Evolutionary conservation across 2,797 vertebrate species (phyloP), one percentile per base, ranked within the genome.

Genomic region (Hoplostethus mediterraneus): DNA sequence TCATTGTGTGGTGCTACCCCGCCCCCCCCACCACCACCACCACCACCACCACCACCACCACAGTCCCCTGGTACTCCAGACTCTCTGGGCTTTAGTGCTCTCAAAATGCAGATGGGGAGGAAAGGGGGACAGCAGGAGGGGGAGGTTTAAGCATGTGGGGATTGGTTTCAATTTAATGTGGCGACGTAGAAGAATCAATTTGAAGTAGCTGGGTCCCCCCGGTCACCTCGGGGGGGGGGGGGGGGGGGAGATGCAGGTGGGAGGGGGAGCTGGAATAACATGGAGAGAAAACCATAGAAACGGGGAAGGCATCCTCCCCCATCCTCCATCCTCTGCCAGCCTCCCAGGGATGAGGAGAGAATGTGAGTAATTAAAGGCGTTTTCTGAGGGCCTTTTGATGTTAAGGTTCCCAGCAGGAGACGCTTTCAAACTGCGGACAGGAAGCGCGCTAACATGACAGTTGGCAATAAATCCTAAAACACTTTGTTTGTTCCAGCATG

Each of bases 331-430:
- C 21, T 21, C 21, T 1, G 21, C 21, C 21, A 21, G 21, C 21
- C 21, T 21, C 21, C 21, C 21, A 45, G 33, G 84, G 75, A 63
- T 75, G 58, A 25, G 13, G 56, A 65, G 79, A 77, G 67, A 74
- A 69, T 45, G 78, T 53, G 78, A 79, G 88, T 93, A 92, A 93
- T 93, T 94, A 93, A 91, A 92, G 90, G 76, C 77, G 81, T 89
- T 66, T 89, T 89, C 82, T 87, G 68, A 88, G 61, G 71, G 83
- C 66, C 49, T 77, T 92, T 93, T 88, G 82, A 86, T 86, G 85
- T 77, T 80, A 89, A 89, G 87, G 81, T 86, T 83, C 88, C 89
- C 89, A 81, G 82, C 80, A 82, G 84, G 92, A 84, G 78, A 68
- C 11, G 45, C 79, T 83, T 90, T 89, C 84, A 83, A 85, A 47